Conservation (phyloP, 2,797 vertebrate genomes). For the Halcyon badia region DNA sequence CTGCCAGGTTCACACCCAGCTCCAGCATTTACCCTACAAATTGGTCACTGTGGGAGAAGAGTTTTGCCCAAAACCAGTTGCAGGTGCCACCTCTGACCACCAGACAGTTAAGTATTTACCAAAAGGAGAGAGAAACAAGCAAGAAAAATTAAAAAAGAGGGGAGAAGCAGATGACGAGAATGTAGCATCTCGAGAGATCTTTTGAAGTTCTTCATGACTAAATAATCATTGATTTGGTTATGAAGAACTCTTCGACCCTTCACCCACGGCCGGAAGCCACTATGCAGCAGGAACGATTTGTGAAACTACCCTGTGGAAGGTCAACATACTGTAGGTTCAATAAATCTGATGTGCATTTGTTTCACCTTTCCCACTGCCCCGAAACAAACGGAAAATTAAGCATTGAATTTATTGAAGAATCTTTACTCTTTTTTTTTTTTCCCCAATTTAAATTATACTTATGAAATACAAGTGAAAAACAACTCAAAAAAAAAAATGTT, state of each 20-base stretch:
- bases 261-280: fast-evolving
- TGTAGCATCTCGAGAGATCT: neutral
- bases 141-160: neutral
- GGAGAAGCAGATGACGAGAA: neutral
- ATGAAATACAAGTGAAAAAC: slow-evolving; percentile 33
- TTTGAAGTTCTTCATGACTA: neutral
- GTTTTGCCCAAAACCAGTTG: neutral
- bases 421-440: slow-evolving; percentile 47
- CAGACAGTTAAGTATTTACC: neutral
- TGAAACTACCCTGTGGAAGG: neutral
- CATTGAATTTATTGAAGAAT: slow-evolving; percentile 32
- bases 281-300: neutral
- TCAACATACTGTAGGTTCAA: neutral
- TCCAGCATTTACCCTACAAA: neutral
- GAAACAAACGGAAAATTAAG: neutral
- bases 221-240: neutral
- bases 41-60: neutral
- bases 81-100: neutral
- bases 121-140: neutral
- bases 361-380: neutral
- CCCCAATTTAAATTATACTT: slow-evolving; percentile 61
- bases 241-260: neutral
- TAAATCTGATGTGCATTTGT: neutral
- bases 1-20: neutral
- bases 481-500: neutral